These are phyloP conservation scores for Fabriciana adippe DNA, from an alignment of 2,888 invertebrate species.

Conservation along the genomic window DNA sequence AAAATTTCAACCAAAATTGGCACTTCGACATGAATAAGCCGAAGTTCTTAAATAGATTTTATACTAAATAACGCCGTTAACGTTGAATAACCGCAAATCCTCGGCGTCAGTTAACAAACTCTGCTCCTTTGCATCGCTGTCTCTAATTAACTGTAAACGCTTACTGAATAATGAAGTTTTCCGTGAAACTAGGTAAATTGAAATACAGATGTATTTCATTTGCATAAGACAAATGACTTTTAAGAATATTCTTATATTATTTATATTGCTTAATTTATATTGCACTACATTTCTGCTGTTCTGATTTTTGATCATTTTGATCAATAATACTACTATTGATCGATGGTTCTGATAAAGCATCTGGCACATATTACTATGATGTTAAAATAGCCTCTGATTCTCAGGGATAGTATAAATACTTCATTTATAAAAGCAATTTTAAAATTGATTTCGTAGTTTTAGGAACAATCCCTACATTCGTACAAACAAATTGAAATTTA, in stretches of 20 bases:
- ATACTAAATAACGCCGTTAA: conserved; percentile 22
- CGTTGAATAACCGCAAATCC: conserved; percentile 25
- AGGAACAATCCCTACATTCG: too few species aligned
- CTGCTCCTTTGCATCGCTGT: conserved; percentile 27
- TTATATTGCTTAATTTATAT: background rate
- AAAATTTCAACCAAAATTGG: background rate
- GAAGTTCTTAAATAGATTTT: conserved; percentile 16
- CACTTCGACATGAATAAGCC: background rate
- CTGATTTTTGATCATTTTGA: too few species aligned
- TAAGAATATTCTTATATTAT: background rate
- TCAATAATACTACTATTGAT: too few species aligned
- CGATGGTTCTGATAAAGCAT: too few species aligned
- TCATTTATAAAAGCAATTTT: too few species aligned
- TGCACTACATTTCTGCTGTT: too few species aligned
- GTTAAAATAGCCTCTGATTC: too few species aligned
- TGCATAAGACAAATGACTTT: background rate
- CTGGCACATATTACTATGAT: too few species aligned
- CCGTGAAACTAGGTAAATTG: conserved; percentile 16
- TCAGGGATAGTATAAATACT: too few species aligned
- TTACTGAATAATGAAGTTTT: conserved; percentile 26
- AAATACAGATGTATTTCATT: background rate
- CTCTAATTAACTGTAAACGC: conserved; percentile 34
- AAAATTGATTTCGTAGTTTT: too few species aligned
- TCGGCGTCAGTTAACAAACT: conserved; percentile 23
- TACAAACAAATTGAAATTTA: too few species aligned